Evolutionary conservation across 2,113 vertebrate species (phyloP).

Genomic region (Eurystomus gularis): DNA sequence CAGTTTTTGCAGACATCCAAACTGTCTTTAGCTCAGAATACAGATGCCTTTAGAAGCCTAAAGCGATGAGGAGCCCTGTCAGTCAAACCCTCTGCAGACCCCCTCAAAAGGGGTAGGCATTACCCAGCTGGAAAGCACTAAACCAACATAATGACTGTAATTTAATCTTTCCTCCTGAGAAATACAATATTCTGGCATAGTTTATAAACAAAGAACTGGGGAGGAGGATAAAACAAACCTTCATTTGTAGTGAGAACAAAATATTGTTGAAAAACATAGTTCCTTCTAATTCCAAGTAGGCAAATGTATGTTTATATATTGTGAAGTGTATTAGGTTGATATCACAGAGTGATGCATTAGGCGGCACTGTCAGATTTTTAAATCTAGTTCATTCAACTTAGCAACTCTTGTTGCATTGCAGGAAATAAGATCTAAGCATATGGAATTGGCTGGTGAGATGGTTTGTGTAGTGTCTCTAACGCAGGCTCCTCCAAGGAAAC

Average conservation of each 20-base stretch:
- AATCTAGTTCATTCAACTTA: background rate
- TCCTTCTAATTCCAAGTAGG: background rate
- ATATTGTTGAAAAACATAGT: background rate
- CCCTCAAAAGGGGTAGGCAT: background rate
- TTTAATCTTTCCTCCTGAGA: constrained; percentile 3
- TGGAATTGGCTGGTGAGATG: constrained; percentile 68
- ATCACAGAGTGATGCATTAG: background rate
- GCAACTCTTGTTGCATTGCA: constrained; percentile 58
- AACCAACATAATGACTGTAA: background rate
- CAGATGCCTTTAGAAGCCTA: background rate
- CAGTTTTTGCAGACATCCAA: background rate
- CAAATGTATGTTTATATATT: background rate
- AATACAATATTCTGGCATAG: background rate
- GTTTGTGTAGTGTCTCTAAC: constrained; percentile 58
- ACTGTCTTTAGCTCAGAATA: background rate
- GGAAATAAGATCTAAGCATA: constrained; percentile 63
- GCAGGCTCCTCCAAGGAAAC: constrained; percentile 34
- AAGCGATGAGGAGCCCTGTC: background rate
- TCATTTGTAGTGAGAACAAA: background rate
- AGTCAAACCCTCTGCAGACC: background rate
- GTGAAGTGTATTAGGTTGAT: background rate
- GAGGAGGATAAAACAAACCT: background rate
- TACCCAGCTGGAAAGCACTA: background rate
- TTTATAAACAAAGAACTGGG: background rate
- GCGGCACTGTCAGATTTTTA: background rate